Conservation (phyloP, 2,888 invertebrate species). For the Ferdinandea cuprea region DNA sequence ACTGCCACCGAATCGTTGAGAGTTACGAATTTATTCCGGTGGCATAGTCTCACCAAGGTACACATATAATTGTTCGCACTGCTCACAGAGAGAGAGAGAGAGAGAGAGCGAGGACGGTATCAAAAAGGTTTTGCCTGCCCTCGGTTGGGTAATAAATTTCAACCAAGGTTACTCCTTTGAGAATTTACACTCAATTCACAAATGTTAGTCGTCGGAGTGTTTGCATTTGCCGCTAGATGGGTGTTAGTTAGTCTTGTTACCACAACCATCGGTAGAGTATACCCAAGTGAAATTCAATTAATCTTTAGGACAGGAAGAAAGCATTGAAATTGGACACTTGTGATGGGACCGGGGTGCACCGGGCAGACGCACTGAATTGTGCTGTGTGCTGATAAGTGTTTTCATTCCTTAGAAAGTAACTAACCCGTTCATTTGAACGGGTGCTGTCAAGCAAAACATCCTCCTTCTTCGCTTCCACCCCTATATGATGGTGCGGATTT, state of each 20-base stretch:
- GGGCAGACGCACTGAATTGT: constrained; percentile 29
- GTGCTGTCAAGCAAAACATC: constrained; percentile 59
- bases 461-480: constrained; percentile 32
- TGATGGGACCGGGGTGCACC: constrained; percentile 14
- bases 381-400: constrained; percentile 63
- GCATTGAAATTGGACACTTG: constrained; percentile 69
- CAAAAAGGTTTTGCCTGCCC: not conserved
- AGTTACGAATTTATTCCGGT: constrained; percentile 63
- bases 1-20: not conserved
- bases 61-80: too few relatives aligned
- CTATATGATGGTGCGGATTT: not conserved
- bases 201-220: constrained; percentile 48
- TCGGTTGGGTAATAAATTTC: constrained; percentile 63
- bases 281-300: constrained; percentile 70
- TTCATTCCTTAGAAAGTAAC: constrained; percentile 63
- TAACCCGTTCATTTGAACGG: constrained; percentile 63
- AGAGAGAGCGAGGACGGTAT: too few relatives aligned
- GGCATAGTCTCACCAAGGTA: constrained; percentile 58
- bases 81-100: not conserved
- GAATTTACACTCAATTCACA: constrained; percentile 27
- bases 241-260: constrained; percentile 60
- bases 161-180: constrained; percentile 50
- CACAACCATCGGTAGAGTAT: constrained; percentile 17
- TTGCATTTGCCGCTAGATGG: constrained; percentile 61
- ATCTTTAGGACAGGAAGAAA: constrained; percentile 68